phyloP scores from a whole-genome alignment of 1,140 invertebrate genomes.

The Bradysia coprophila region DNA sequence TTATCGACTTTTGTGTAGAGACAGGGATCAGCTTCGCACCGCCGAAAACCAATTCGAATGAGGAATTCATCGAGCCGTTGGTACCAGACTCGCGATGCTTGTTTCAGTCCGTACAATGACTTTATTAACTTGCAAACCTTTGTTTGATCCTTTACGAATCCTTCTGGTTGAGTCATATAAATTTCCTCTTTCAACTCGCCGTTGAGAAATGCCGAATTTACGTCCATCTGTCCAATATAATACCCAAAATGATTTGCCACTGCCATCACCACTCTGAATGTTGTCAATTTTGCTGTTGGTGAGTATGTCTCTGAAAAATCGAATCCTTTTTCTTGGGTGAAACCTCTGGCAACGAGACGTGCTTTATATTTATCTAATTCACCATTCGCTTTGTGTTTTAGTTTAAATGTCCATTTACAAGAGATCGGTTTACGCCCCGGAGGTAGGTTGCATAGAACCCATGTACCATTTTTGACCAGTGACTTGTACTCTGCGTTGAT shows the following conservation, averaged over 20 bases:
- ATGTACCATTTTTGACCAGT: background rate
- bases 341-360: conserved; percentile 22
- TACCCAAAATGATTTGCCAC: conserved; percentile 15
- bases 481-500: background rate
- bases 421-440: background rate
- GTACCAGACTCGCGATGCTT: conserved; percentile 14
- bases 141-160: conserved; percentile 10
- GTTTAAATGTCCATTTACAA: background rate
- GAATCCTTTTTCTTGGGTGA: conserved; percentile 13
- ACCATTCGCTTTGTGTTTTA: background rate
- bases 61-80: conserved; percentile 11
- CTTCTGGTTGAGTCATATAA: conserved; percentile 22
- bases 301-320: conserved; percentile 23
- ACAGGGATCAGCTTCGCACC: conserved; percentile 9
- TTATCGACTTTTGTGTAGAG: conserved; percentile 8
- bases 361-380: conserved; percentile 16
- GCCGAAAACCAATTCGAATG: conserved; percentile 12
- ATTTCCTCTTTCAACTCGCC: conserved; percentile 23
- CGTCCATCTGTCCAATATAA: conserved; percentile 19
- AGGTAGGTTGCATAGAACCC: background rate
- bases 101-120: conserved; percentile 24
- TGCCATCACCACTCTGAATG: conserved; percentile 20
- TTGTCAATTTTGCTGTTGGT: conserved; percentile 15
- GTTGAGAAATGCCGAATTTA: conserved; percentile 25
- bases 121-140: conserved; percentile 21